phyloP scores from a whole-genome alignment of 53 echinoderm and acorn worm genomes.

The Crossaster papposus region DNA sequence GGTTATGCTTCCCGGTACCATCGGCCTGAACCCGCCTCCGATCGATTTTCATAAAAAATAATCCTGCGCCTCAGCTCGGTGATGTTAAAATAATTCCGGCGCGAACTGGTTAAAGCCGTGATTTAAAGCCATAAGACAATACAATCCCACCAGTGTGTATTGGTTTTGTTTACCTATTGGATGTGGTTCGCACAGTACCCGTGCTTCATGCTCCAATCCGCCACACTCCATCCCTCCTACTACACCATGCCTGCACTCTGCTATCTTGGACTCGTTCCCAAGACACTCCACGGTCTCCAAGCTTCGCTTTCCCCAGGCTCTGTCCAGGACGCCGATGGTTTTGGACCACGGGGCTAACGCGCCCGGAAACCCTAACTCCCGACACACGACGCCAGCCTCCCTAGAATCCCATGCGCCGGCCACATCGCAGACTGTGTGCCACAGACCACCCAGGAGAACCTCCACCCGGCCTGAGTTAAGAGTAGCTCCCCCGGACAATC shows the following conservation, averaged over 20 bases:
- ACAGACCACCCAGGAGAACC: constrained; percentile 7
- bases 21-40: too few relatives aligned
- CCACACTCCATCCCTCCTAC: constrained; percentile 36
- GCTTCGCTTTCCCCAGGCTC: not conserved
- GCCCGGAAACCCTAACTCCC: constrained; percentile 17
- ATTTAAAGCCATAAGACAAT: not conserved
- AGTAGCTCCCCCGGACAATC: constrained; percentile 36
- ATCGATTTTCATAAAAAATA: too few relatives aligned
- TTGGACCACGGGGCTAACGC: constrained; percentile 23
- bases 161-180: constrained; percentile 12
- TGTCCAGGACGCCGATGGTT: not conserved
- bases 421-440: constrained; percentile 39
- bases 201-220: constrained; percentile 18
- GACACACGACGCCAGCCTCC: constrained; percentile 37
- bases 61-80: too few relatives aligned
- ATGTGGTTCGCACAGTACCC: constrained; percentile 23
- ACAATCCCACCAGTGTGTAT: not conserved
- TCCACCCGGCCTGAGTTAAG: constrained; percentile 42
- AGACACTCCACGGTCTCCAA: constrained; percentile 11
- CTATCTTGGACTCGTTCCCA: constrained; percentile 26
- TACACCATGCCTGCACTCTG: constrained; percentile 14
- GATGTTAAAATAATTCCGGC: not conserved
- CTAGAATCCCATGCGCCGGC: constrained; percentile 12
- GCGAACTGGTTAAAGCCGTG: not conserved
- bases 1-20: too few relatives aligned